These are phyloP conservation scores for Nysson spinosus DNA, from an alignment of 2,888 invertebrate species.

Conservation along the genomic window DNA sequence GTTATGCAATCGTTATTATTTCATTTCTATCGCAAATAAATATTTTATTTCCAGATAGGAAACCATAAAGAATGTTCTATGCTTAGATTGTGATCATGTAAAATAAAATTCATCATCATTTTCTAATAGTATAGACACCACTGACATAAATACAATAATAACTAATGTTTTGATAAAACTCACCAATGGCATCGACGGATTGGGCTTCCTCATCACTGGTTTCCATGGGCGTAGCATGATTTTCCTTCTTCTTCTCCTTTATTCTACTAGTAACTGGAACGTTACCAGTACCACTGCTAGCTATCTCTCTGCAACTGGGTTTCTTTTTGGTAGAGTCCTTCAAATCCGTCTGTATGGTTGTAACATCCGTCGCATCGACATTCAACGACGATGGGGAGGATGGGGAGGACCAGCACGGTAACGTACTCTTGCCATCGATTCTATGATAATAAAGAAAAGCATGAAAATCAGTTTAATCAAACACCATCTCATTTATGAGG, in stretches of 20 bases:
- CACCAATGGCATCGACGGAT: constrained; percentile 71
- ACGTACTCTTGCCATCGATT: constrained; percentile 65
- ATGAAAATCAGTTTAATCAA: constrained; percentile 11
- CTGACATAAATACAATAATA: not conserved
- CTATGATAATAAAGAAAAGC: constrained; percentile 48
- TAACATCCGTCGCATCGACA: constrained; percentile 42
- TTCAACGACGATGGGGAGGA: constrained; percentile 56
- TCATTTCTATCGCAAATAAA: too few relatives aligned
- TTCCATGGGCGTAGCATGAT: constrained; percentile 78
- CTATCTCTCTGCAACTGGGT: constrained; percentile 49
- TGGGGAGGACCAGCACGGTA: constrained; percentile 54
- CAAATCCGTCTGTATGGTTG: constrained; percentile 59
- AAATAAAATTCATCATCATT: too few relatives aligned
- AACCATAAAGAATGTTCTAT: too few relatives aligned
- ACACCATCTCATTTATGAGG: too few relatives aligned
- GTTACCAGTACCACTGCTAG: constrained; percentile 45
- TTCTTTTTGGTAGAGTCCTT: constrained; percentile 70
- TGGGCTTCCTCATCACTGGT: constrained; percentile 81
- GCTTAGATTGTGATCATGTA: too few relatives aligned
- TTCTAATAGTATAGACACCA: too few relatives aligned
- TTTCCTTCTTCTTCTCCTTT: constrained; percentile 77
- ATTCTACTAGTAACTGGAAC: constrained; percentile 61
- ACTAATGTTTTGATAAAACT: constrained; percentile 49
- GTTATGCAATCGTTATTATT: too few relatives aligned
- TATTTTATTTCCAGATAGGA: too few relatives aligned